phyloP scores from a whole-genome alignment of 2,888 invertebrate species.

The Linyphia triangularis region DNA sequence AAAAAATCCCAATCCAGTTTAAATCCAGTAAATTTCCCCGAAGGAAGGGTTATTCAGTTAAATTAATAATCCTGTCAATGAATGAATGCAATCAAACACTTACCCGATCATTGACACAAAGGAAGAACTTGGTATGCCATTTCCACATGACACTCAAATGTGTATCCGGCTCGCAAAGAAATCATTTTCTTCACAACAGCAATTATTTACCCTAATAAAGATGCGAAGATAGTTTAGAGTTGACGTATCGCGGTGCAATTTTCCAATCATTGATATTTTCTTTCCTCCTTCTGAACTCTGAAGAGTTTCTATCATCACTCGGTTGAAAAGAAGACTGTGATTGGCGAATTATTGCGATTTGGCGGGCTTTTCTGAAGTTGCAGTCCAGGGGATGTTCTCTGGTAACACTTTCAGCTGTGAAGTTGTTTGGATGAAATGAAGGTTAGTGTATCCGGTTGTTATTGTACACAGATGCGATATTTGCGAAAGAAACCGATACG shows the following conservation, averaged over 20 bases:
- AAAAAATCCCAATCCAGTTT: too few species aligned
- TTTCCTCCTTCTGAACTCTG: not conserved
- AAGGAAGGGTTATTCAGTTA: too few species aligned
- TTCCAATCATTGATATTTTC: not conserved
- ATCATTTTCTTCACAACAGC: not conserved
- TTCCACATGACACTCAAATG: not conserved
- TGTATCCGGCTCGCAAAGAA: not conserved
- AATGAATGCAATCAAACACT: not conserved
- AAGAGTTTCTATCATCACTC: constrained; percentile 1
- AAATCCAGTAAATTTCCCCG: too few species aligned
- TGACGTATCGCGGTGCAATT: constrained; percentile 1
- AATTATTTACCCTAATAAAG: not conserved
- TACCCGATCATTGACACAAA: not conserved
- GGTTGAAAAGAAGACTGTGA: not conserved
- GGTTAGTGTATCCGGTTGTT: too few species aligned
- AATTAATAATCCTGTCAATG: too few species aligned
- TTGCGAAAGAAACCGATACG: too few species aligned
- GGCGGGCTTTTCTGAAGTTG: too few species aligned
- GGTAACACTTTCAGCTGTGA: too few species aligned
- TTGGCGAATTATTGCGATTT: not conserved
- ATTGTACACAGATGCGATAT: too few species aligned
- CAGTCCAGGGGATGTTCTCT: too few species aligned
- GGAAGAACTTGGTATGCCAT: not conserved
- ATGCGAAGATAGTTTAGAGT: not conserved
- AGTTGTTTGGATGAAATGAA: too few species aligned